Percentiles rank a stretch among this genome's conserved stretches.
phyloP scores from a whole-genome alignment of 2,797 vertebrate genomes.

The Myoxocephalus aenaeus region DNA sequence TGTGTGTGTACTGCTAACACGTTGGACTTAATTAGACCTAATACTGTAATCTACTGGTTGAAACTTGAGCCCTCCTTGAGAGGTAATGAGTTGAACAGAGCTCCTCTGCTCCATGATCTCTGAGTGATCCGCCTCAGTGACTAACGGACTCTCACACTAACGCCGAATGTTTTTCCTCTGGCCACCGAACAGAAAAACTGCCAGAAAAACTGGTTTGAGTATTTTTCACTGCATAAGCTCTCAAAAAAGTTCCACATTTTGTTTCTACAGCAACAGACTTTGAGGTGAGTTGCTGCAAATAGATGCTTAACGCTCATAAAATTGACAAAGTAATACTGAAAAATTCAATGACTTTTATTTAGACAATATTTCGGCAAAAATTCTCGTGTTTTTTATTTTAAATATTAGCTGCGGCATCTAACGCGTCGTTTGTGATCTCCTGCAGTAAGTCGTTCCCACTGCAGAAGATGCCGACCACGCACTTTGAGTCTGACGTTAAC shows the following conservation, averaged over 20 bases:
- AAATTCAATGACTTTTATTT: neutral
- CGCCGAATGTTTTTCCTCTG: conserved; percentile 46
- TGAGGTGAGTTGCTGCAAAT: conserved; percentile 13
- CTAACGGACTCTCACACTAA: conserved; percentile 52
- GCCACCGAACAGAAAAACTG: conserved; percentile 50
- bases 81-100: conserved; percentile 82
- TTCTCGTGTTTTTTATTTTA: neutral
- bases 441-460: conserved; percentile 10
- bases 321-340: conserved; percentile 2
- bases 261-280: neutral
- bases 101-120: conserved; percentile 74
- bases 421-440: conserved; percentile 50
- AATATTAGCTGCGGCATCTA: conserved; percentile 41
- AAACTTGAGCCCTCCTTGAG: conserved; percentile 84
- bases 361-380: neutral
- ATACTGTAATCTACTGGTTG: conserved; percentile 84
- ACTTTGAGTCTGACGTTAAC: conserved; percentile 31
- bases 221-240: conserved; percentile 19
- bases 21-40: conserved; percentile 83
- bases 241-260: conserved; percentile 16
- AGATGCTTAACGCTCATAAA: conserved; percentile 21
- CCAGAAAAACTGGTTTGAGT: conserved; percentile 18
- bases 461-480: conserved; percentile 47
- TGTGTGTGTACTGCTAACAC: conserved; percentile 61
- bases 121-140: conserved; percentile 58